phyloP scores from a whole-genome alignment of 2,888 invertebrate genomes.

The Limenitis camilla region DNA sequence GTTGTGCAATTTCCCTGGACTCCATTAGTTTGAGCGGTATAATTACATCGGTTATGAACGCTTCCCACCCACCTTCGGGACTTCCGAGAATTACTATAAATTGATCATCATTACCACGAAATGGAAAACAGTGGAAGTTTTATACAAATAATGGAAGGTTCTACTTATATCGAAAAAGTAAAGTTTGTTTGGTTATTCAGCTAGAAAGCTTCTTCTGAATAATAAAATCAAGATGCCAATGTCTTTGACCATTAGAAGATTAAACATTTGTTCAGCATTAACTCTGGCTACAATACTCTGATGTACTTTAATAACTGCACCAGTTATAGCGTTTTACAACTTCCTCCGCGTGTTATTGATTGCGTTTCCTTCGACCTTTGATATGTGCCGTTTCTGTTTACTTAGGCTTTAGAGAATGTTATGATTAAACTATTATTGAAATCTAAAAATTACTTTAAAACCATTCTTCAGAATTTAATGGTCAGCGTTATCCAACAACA shows the following conservation, averaged over 20 bases:
- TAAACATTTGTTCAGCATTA: neutral
- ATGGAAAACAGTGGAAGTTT: neutral
- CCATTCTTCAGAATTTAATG: too few species aligned
- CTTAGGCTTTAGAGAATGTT: neutral
- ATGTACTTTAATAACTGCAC: neutral
- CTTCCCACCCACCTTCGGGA: neutral
- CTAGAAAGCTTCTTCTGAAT: too few species aligned
- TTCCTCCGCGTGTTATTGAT: constrained; percentile 23
- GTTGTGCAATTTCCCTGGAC: constrained; percentile 17
- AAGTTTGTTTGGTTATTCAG: too few species aligned
- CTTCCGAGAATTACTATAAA: neutral
- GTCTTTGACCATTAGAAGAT: neutral
- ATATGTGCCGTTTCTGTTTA: neutral
- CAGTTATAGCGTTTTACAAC: constrained; percentile 23
- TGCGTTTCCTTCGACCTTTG: constrained; percentile 23
- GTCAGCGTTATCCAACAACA: too few species aligned
- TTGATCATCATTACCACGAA: neutral
- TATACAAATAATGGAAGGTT: too few species aligned
- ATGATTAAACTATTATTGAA: too few species aligned
- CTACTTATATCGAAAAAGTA: too few species aligned
- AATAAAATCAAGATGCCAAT: neutral
- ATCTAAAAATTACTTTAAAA: too few species aligned
- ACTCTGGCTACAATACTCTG: neutral
- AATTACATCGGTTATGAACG: constrained; percentile 9
- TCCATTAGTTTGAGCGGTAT: constrained; percentile 20